phyloP scores from a whole-genome alignment of 2,888 invertebrate genomes.

The Drosophila nr. fundita region DNA sequence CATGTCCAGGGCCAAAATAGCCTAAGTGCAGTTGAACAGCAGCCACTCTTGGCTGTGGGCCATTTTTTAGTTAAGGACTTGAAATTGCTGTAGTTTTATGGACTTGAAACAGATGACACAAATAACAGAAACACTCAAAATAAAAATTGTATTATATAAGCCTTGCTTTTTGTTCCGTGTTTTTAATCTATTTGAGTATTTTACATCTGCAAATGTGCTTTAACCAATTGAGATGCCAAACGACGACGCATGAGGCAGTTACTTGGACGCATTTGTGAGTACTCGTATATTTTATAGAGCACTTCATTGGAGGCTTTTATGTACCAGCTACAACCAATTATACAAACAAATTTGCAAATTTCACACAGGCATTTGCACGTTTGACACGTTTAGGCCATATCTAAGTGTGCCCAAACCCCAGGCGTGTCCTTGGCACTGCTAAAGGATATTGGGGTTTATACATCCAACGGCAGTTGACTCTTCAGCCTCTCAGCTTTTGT shows the following conservation, averaged over 20 bases:
- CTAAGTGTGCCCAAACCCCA: not conserved
- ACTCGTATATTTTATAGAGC: constrained; percentile 24
- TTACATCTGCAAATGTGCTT: not conserved
- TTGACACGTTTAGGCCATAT: constrained; percentile 73
- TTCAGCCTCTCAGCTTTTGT: constrained; percentile 57
- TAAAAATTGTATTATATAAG: not conserved
- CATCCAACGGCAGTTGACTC: constrained; percentile 18
- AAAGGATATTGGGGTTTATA: constrained; percentile 70
- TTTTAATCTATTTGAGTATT: not conserved
- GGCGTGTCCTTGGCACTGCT: constrained; percentile 31
- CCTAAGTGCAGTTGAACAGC: not conserved
- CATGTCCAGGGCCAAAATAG: constrained; percentile 80
- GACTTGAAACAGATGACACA: not conserved
- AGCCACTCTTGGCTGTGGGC: not conserved
- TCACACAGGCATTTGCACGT: constrained; percentile 62
- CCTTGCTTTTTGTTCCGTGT: not conserved
- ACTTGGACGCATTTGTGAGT: not conserved
- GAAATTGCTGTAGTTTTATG: not conserved
- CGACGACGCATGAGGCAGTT: not conserved
- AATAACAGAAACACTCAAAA: not conserved
- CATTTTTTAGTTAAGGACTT: not conserved
- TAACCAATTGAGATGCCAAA: constrained; percentile 5
- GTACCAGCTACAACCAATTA: constrained; percentile 56
- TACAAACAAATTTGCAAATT: constrained; percentile 72
- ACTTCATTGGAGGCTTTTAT: constrained; percentile 13